These are phyloP conservation scores for Prunella fulvescens DNA, from an alignment of 2,113 vertebrate genomes.

Conservation along the genomic window DNA sequence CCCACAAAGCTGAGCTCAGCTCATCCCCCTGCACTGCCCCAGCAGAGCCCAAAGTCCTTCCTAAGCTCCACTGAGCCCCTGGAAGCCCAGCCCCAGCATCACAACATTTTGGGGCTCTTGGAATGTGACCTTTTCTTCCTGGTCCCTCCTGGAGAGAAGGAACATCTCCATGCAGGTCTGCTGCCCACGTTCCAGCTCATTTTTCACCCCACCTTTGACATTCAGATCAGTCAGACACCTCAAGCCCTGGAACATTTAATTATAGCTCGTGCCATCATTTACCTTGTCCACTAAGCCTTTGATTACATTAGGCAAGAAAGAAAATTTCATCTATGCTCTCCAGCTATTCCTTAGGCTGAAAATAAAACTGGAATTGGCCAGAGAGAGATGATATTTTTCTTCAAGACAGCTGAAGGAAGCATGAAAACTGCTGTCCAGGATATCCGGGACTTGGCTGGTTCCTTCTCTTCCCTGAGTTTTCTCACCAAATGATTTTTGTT, in stretches of 20 bases:
- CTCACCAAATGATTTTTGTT: constrained; percentile 65
- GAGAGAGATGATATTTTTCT: constrained; percentile 68
- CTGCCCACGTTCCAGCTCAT: neutral
- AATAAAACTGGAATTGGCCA: constrained; percentile 69
- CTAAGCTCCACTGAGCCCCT: neutral
- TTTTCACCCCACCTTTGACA: neutral
- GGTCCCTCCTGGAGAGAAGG: neutral
- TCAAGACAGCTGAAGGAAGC: constrained; percentile 72
- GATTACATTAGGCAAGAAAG: constrained; percentile 25
- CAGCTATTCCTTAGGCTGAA: constrained; percentile 35
- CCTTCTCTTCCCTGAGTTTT: constrained; percentile 47
- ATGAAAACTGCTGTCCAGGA: constrained; percentile 66
- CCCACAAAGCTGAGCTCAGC: neutral
- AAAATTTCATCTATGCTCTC: constrained; percentile 18
- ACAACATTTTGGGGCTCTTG: neutral
- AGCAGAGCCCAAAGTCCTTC: neutral
- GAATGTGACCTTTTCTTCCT: neutral
- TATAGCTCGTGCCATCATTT: neutral
- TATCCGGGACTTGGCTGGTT: constrained; percentile 72
- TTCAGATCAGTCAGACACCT: neutral
- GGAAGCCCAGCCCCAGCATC: neutral
- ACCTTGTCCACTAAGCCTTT: constrained; percentile 38
- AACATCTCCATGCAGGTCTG: neutral
- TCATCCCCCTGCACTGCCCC: neutral
- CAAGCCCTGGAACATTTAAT: neutral